These are phyloP conservation scores for Etheostoma spectabile DNA, from an alignment of 2,113 vertebrate genomes.

Conservation along the genomic window DNA sequence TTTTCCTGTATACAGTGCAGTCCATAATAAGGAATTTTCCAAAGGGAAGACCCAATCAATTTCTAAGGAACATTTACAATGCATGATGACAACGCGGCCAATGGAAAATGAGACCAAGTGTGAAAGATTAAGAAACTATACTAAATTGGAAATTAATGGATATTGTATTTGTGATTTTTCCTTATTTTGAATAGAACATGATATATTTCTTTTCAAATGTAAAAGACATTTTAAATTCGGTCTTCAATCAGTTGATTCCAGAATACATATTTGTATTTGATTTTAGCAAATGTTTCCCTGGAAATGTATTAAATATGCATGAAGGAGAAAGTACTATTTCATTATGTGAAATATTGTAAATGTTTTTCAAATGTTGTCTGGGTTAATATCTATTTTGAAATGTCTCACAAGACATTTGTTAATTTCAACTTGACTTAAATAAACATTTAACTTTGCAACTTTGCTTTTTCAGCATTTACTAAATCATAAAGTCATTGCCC, in stretches of 20 bases:
- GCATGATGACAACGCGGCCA: background rate
- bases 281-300: background rate
- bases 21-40: conserved; percentile 38
- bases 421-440: conserved; percentile 13
- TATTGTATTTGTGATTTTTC: background rate
- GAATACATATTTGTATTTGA: background rate
- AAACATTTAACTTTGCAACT: conserved; percentile 11
- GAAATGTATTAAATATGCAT: conserved; percentile 4
- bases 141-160: background rate
- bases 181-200: background rate
- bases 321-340: background rate
- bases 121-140: background rate
- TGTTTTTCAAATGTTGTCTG: background rate
- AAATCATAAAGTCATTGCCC: background rate
- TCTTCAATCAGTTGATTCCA: background rate
- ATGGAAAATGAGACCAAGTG: background rate
- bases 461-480: background rate
- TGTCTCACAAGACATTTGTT: background rate
- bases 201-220: background rate
- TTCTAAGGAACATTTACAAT: conserved; percentile 44
- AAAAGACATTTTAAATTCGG: background rate
- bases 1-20: conserved; percentile 38
- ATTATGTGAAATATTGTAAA: background rate
- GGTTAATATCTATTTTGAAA: background rate
- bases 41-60: conserved; percentile 15